Base-by-base conservation (phyloP, 2,113 vertebrate genomes). In the Indicator maculatus region DNA sequence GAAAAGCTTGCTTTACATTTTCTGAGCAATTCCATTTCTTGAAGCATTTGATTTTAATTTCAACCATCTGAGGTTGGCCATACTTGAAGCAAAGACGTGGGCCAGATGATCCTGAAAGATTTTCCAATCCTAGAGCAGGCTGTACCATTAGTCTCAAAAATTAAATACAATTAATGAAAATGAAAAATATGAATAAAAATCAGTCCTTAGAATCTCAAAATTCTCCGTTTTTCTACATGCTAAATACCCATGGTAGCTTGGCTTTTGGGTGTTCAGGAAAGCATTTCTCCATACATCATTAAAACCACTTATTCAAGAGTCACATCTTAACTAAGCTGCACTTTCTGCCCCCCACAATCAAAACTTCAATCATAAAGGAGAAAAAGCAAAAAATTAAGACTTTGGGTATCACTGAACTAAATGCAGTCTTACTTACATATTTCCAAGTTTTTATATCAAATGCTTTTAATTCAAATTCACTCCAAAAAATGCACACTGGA, bases 81-180 rank as follows among this genome's bases (percentile, higher is more conserved):
- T n/a, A 74, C 61, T 53, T 58, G 7, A 52, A 88, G 24, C 41
- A n/a, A 59, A 70, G 39, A 66, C 36, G 39, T 0, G 0, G 13
- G 41, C 21, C 27, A 89, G 30, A 31, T 33, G 12, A 70, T 61
- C 59, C 7, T 33, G 10, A 65, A 72, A 12, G 24, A 60, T 13
- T 6, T 18, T 72, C 38, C 33, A 41, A 60, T 2, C 23, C 36
- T 50, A 28, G 44, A 58, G 15, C 0, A 65, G 4, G 76, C 18
- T 0, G 0, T 21, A 4, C 2, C 12, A 31, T 70, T 63, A 65
- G 17, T 39, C 13, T 81, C 50, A 61, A 61, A 2, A 58, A 44
- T 33, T 69, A 24, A 61, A 69, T 53, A 3, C 30, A 66, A 86
- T 36, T 15, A 63, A 21, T 24, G 61, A 20, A 47, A 77, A 55